phyloP scores from a whole-genome alignment of 1,140 invertebrate genomes.

The Drosophila ambigua region DNA sequence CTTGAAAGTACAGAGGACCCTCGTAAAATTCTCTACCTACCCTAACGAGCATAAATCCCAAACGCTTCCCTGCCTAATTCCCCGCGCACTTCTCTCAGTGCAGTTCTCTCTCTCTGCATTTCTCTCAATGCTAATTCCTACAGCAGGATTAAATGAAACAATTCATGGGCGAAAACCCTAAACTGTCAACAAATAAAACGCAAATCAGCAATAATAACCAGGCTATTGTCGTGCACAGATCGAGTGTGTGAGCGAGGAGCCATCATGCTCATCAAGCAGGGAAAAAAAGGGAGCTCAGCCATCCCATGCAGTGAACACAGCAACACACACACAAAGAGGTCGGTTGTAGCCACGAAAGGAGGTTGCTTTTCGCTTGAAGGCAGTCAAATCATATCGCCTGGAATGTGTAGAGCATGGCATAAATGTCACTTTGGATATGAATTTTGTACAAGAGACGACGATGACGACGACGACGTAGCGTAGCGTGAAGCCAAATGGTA shows the following conservation, averaged over 20 bases:
- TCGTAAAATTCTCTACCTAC: no score
- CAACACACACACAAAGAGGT: conserved; percentile 38
- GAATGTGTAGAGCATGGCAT: conserved; percentile 82
- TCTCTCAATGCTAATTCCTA: conserved; percentile 27
- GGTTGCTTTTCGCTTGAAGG: conserved; percentile 23
- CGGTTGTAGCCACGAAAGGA: neutral
- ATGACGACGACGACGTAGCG: conserved; percentile 54
- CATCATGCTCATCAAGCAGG: conserved; percentile 33
- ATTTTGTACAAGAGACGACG: conserved; percentile 65
- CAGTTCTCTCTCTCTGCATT: no score
- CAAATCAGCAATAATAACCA: conserved; percentile 77
- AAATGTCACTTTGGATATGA: conserved; percentile 79
- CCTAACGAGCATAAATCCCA: neutral
- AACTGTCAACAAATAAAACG: conserved; percentile 80
- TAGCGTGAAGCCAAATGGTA: conserved; percentile 70
- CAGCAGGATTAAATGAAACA: conserved; percentile 48
- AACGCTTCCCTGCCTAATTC: neutral
- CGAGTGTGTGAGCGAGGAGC: conserved; percentile 5
- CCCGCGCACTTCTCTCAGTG: no score
- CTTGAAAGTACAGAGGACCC: neutral
- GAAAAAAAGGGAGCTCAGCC: conserved; percentile 18
- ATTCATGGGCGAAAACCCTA: conserved; percentile 75
- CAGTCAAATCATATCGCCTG: conserved; percentile 75
- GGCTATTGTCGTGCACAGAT: conserved; percentile 44
- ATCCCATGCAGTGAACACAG: no score